Conservation (phyloP, 2,113 vertebrate species). For the Solenodon paradoxus region DNA sequence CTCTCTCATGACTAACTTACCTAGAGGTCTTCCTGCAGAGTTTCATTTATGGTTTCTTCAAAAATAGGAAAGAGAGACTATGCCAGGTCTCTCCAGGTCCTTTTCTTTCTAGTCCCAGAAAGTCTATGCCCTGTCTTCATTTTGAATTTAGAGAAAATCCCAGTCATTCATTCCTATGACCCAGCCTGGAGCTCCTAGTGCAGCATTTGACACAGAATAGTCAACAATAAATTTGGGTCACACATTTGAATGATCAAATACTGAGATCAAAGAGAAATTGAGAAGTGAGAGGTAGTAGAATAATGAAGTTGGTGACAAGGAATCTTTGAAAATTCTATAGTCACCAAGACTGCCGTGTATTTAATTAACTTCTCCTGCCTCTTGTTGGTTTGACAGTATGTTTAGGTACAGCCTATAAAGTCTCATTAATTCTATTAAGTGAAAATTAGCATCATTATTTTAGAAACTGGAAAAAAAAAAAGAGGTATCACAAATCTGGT, state of each 20-base stretch:
- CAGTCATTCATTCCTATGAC: background rate
- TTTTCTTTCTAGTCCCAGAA: background rate
- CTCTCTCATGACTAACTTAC: background rate
- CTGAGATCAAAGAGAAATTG: constrained; percentile 1
- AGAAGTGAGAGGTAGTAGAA: background rate
- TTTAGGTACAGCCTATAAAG: background rate
- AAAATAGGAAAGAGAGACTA: background rate
- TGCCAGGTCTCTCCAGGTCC: background rate
- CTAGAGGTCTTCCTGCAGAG: background rate
- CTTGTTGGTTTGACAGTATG: constrained; percentile 1
- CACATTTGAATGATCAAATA: background rate
- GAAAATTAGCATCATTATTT: constrained; percentile 30
- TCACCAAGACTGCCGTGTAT: background rate
- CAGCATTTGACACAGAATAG: background rate
- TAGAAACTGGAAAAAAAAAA: constrained; percentile 42
- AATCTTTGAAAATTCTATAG: background rate
- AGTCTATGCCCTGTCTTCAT: background rate
- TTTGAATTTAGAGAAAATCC: background rate
- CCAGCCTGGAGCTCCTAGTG: background rate
- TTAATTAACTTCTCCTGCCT: background rate
- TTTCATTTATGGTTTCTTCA: constrained; percentile 24
- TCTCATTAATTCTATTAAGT: constrained; percentile 11
- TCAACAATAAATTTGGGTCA: background rate
- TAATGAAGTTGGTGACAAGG: background rate
- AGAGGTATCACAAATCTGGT: background rate